Conservation (phyloP, 2,797 vertebrate species). For the Huso huso region DNA sequence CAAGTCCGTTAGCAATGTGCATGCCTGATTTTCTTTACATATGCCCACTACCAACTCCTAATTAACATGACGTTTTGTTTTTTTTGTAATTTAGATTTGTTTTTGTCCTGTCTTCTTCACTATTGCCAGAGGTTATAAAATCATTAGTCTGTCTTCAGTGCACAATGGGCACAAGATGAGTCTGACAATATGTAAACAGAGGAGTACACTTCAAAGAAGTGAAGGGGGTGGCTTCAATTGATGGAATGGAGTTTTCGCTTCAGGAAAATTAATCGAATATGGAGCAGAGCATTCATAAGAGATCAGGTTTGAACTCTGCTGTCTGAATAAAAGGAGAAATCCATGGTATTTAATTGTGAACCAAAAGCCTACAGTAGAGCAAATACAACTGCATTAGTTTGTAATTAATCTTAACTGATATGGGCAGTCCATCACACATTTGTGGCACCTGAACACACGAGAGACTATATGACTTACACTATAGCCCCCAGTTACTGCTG, state of each 20-base stretch:
- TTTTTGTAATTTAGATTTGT: neutral
- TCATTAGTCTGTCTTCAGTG: neutral
- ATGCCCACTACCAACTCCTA: neutral
- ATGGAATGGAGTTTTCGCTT: neutral
- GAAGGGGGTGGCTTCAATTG: conserved; percentile 8
- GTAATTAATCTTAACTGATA: conserved; percentile 4
- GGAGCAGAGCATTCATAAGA: conserved; percentile 4
- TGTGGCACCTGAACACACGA: conserved; percentile 13
- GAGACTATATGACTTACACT: conserved; percentile 2
- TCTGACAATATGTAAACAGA: neutral
- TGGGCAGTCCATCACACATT: conserved; percentile 14
- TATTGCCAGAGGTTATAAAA: neutral
- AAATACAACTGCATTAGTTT: no score
- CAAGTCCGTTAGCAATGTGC: conserved; percentile 4
- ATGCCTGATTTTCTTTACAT: neutral
- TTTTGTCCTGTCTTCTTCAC: neutral
- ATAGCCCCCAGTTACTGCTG: conserved; percentile 12
- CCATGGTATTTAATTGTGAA: no score
- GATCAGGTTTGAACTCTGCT: conserved; percentile 1
- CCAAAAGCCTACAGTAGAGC: no score
- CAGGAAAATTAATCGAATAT: conserved; percentile 7
- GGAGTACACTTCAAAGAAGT: neutral
- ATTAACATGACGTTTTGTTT: neutral
- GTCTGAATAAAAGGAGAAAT: conserved; percentile 2
- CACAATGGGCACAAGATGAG: neutral